These are phyloP conservation scores for Typhlichthys eigenmanni DNA, from an alignment of 2,797 vertebrate genomes.

Conservation along the genomic window DNA sequence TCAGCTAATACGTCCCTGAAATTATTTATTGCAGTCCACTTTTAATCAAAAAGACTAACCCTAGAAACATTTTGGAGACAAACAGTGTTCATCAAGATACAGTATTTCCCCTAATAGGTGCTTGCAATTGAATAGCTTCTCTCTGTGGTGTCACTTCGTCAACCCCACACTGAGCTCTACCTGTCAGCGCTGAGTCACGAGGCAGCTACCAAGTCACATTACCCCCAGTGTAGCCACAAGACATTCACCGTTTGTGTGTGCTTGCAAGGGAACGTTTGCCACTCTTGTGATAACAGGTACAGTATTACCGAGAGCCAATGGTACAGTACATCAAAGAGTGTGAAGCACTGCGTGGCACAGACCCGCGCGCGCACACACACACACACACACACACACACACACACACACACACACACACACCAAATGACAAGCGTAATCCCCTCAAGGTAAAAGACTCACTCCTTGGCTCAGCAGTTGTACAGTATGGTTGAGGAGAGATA, in stretches of 20 bases:
- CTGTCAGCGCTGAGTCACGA: slow-evolving; percentile 25
- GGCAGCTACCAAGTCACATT: slow-evolving; percentile 36
- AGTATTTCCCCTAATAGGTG: too few relatives aligned
- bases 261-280: slow-evolving; percentile 27
- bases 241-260: slow-evolving; percentile 19
- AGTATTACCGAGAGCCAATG: slow-evolving; percentile 38
- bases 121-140: too few relatives aligned
- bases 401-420: slow-evolving; percentile 10
- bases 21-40: too few relatives aligned
- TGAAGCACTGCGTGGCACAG: slow-evolving; percentile 4
- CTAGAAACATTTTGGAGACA: too few relatives aligned
- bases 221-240: slow-evolving; percentile 25
- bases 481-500: slow-evolving; percentile 36
- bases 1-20: too few relatives aligned
- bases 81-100: too few relatives aligned
- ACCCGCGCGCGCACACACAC: slow-evolving; percentile 14
- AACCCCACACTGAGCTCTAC: slow-evolving; percentile 13
- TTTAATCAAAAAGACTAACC: too few relatives aligned
- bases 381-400: slow-evolving; percentile 10
- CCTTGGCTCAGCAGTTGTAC: slow-evolving; percentile 41
- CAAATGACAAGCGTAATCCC: slow-evolving; percentile 61
- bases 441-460: slow-evolving; percentile 51
- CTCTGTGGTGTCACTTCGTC: too few relatives aligned
- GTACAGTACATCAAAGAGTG: slow-evolving; percentile 58
- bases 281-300: slow-evolving; percentile 42